Evolutionary conservation across 1,140 invertebrate species (phyloP).

Genomic region (Lepidurus arcticus): DNA sequence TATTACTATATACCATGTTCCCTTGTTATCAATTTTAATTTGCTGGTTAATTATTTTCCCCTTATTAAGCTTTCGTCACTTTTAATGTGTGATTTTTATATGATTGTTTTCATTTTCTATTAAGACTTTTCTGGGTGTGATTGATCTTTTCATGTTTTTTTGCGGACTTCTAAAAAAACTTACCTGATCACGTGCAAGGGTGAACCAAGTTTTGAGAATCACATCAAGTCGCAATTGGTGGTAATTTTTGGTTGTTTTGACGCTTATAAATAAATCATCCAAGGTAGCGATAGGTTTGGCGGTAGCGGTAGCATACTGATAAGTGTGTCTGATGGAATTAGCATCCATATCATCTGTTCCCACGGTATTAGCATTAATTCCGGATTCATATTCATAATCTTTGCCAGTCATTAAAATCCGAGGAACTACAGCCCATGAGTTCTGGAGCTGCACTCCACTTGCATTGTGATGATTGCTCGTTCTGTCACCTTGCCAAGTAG

Average conservation of each 20-base stretch:
- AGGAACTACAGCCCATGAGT: constrained; percentile 32
- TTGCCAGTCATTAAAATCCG: constrained; percentile 34
- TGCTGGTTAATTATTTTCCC: too few relatives aligned
- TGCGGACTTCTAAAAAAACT: constrained; percentile 38
- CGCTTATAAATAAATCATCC: constrained; percentile 85
- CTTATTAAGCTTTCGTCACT: too few relatives aligned
- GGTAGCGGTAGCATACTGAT: constrained; percentile 51
- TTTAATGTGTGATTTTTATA: too few relatives aligned
- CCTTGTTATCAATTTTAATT: too few relatives aligned
- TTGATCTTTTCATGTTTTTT: too few relatives aligned
- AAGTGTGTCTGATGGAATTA: constrained; percentile 18
- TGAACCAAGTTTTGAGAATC: constrained; percentile 88
- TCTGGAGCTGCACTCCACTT: neutral
- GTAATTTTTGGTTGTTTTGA: constrained; percentile 87
- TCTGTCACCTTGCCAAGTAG: neutral
- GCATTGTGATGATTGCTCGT: neutral
- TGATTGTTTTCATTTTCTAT: too few relatives aligned
- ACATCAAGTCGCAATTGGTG: constrained; percentile 75
- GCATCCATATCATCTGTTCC: constrained; percentile 24
- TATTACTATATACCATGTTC: too few relatives aligned
- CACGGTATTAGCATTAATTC: constrained; percentile 23
- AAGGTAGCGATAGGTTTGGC: constrained; percentile 62
- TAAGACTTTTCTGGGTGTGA: too few relatives aligned
- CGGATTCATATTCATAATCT: constrained; percentile 25
- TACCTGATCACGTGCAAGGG: constrained; percentile 82